phyloP scores from a whole-genome alignment of 2,888 invertebrate genomes.

The Torymus auratus region DNA sequence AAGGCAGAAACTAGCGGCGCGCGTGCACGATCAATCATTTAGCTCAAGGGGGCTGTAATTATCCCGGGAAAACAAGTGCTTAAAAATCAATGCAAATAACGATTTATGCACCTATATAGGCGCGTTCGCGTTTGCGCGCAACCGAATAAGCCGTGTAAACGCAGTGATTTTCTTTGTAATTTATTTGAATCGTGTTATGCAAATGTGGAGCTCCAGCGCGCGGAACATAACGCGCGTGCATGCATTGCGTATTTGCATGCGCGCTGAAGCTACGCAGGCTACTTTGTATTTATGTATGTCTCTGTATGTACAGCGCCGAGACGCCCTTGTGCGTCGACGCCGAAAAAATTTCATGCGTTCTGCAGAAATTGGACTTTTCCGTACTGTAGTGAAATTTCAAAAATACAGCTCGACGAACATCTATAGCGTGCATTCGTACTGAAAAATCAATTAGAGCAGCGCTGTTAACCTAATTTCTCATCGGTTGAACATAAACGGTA shows the following conservation, averaged over 20 bases:
- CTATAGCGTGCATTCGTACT: too few relatives aligned
- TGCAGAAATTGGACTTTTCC: too few relatives aligned
- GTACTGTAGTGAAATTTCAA: too few relatives aligned
- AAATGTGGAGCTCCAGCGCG: not conserved
- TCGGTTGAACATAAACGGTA: too few relatives aligned
- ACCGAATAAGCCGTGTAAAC: constrained; percentile 11
- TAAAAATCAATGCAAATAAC: constrained; percentile 50
- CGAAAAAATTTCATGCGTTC: not conserved
- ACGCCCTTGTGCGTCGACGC: not conserved
- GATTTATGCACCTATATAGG: constrained; percentile 14
- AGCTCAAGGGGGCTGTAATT: constrained; percentile 19
- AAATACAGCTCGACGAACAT: too few relatives aligned
- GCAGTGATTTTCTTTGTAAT: constrained; percentile 25
- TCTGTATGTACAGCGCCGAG: not conserved
- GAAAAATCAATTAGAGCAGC: too few relatives aligned
- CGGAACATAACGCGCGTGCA: constrained; percentile 12
- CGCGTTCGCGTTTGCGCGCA: not conserved
- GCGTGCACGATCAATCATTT: constrained; percentile 19
- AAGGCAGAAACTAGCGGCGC: not conserved
- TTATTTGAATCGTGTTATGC: constrained; percentile 43
- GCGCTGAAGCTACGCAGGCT: not conserved
- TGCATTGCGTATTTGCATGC: constrained; percentile 4
- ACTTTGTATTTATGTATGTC: too few relatives aligned
- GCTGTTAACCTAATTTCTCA: too few relatives aligned
- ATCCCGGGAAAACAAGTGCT: constrained; percentile 34